Conservation (phyloP, 1,140 invertebrate genomes). For the Asbolus verrucosus region DNA sequence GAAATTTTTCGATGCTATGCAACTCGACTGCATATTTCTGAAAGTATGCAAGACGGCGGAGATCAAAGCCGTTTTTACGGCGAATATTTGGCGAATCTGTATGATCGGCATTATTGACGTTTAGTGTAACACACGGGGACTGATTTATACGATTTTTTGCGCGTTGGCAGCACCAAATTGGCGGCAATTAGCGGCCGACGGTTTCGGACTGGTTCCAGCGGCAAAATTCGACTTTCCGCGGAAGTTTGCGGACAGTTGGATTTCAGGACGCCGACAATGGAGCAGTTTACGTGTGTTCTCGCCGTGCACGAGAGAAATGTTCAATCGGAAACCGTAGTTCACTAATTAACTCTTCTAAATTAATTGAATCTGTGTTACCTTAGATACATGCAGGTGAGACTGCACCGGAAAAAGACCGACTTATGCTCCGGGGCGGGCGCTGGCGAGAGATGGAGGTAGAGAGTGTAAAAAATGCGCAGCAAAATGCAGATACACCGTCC, state of each 20-base stretch:
- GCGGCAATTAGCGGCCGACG: slow-evolving; percentile 16
- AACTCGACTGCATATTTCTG: slow-evolving; percentile 40
- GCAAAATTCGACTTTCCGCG: too few species aligned
- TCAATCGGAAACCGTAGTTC: slow-evolving; percentile 46
- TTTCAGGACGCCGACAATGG: slow-evolving; percentile 7
- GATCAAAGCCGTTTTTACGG: slow-evolving; percentile 46
- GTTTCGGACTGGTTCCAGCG: neutral
- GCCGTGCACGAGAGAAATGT: slow-evolving; percentile 27
- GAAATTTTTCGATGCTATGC: slow-evolving; percentile 40
- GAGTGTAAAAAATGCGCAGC: neutral
- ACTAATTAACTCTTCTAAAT: slow-evolving; percentile 47
- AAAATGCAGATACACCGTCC: slow-evolving; percentile 20
- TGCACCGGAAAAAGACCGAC: slow-evolving; percentile 2
- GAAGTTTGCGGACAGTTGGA: too few species aligned
- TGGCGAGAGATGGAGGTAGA: neutral
- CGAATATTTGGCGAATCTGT: slow-evolving; percentile 48
- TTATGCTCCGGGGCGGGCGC: neutral
- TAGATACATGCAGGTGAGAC: slow-evolving; percentile 32
- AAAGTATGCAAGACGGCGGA: slow-evolving; percentile 31
- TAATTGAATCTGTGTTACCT: slow-evolving; percentile 47
- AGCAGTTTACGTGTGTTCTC: slow-evolving; percentile 31
- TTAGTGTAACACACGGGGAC: slow-evolving; percentile 42
- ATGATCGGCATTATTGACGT: slow-evolving; percentile 52
- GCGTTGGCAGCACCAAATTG: slow-evolving; percentile 45
- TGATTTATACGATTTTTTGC: slow-evolving; percentile 47